A percentile compares a stretch with the other conserved stretches of the same genome.
Conservation (phyloP, 1,140 invertebrate species). For the Campodea augens region DNA sequence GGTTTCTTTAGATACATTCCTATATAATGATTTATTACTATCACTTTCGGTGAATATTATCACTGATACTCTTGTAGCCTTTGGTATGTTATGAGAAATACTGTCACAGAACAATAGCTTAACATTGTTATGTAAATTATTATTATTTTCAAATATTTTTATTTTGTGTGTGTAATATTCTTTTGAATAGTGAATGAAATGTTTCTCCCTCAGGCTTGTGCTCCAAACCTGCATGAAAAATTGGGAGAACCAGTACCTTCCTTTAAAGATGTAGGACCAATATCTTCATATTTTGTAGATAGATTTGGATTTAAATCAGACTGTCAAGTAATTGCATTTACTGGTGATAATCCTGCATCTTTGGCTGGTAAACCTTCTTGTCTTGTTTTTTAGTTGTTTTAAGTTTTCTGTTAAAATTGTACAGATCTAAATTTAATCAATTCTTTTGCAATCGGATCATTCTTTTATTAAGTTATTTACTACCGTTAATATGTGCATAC, state of each 20-base stretch:
- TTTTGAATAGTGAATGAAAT: too few species aligned
- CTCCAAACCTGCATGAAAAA: slow-evolving; percentile 37
- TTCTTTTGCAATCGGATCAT: too few species aligned
- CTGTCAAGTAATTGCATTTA: slow-evolving; percentile 71
- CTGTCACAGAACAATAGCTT: too few species aligned
- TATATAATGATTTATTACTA: too few species aligned
- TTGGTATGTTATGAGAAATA: too few species aligned
- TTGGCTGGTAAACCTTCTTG: slow-evolving; percentile 37
- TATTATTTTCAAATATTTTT: too few species aligned
- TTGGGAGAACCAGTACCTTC: slow-evolving; percentile 52
- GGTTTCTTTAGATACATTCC: too few species aligned
- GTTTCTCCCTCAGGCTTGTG: slow-evolving; percentile 35
- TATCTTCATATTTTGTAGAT: slow-evolving; percentile 60
- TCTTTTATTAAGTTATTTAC: too few species aligned
- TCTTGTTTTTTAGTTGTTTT: slow-evolving; percentile 8
- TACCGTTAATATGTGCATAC: background rate
- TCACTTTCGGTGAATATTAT: too few species aligned
- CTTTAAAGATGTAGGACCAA: slow-evolving; percentile 41
- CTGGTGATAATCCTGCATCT: slow-evolving; percentile 83
- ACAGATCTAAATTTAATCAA: background rate
- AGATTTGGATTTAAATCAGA: slow-evolving; percentile 61
- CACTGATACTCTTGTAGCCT: too few species aligned
- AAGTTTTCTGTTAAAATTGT: background rate
- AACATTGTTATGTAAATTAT: too few species aligned
- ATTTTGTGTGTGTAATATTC: too few species aligned